Base-by-base conservation (phyloP, 2,113 vertebrate species). In the Lepus americanus region DNA sequence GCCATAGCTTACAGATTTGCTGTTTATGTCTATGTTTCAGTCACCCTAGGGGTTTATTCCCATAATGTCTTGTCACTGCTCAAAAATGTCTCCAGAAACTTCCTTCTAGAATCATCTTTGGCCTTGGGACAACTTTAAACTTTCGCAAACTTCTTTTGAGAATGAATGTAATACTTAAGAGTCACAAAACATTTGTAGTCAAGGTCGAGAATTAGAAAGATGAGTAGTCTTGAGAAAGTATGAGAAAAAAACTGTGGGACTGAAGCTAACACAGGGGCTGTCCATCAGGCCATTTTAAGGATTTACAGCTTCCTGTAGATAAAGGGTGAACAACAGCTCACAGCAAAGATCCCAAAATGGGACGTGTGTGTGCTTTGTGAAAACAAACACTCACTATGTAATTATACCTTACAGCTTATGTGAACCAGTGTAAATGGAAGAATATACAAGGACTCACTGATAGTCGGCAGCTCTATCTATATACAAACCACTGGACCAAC, bases 81-180 rank as follows among this genome's bases (percentile, higher is more conserved):
- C 66, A 80, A 93, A 92, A 89, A 95, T 72, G 51, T 79, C 64
- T 80, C 29, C 73, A 31, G 31, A 79, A 79, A 69, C n/a, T 66
- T 78, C 73, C 53, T 61, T 96, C 51, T 94, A 80, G 74, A 92
- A 86, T 64, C 11, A 70, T 67, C n/a, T 73, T 93, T 85, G 79
- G 11, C 22, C 2, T 67, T 51, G 22, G 22, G 44, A 22, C n/a
- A 80, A 51, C 73, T 88, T 92, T 76, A 67, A 74, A 92, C 31
- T 81, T 92, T 84, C 39, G 88, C 69, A 85, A 87, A 90, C n/a
- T 55, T n/a, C 64, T 94, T 90, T 73, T 66, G 74, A 92, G 72
- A 86, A 94, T 55, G 39, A 96, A 69, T 33, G 7, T 49, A 81
- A 20, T 69, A 89, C 87, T 85, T 92, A 85, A 84, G 89, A 93